phyloP scores from a whole-genome alignment of 2,888 invertebrate species.

The Pseudoips prasinana region DNA sequence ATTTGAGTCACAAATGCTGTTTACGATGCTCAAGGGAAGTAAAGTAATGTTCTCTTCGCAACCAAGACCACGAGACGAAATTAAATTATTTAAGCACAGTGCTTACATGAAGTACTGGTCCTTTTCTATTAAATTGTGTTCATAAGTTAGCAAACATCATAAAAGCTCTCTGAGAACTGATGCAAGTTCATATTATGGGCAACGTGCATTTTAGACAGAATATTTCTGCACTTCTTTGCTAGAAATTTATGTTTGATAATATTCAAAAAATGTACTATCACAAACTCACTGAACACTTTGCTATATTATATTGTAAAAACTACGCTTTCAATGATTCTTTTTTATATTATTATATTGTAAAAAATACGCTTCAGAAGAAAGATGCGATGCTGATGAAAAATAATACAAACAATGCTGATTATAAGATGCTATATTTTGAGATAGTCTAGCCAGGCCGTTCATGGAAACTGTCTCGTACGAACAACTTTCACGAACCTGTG shows the following conservation, averaged over 20 bases:
- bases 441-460: no score
- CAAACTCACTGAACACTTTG: slow-evolving; percentile 1
- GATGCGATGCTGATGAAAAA: no score
- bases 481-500: no score
- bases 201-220: slow-evolving; percentile 1
- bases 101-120: slow-evolving; percentile 24
- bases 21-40: no score
- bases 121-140: slow-evolving; percentile 17
- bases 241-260: neutral
- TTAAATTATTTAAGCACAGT: slow-evolving; percentile 5
- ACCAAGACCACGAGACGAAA: neutral
- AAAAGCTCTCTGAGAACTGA: slow-evolving; percentile 15
- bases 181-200: slow-evolving; percentile 9
- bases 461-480: no score
- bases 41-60: slow-evolving; percentile 3
- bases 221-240: neutral
- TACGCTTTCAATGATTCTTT: no score
- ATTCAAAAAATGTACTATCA: neutral
- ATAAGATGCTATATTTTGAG: no score
- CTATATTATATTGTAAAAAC: no score
- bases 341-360: no score
- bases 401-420: no score
- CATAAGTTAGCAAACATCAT: slow-evolving; percentile 24
- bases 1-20: no score
- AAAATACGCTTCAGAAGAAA: no score